Percentiles rank a stretch among this genome's conserved stretches.
phyloP scores from a whole-genome alignment of 1,140 invertebrate genomes.

The Mizuhopecten yessoensis region DNA sequence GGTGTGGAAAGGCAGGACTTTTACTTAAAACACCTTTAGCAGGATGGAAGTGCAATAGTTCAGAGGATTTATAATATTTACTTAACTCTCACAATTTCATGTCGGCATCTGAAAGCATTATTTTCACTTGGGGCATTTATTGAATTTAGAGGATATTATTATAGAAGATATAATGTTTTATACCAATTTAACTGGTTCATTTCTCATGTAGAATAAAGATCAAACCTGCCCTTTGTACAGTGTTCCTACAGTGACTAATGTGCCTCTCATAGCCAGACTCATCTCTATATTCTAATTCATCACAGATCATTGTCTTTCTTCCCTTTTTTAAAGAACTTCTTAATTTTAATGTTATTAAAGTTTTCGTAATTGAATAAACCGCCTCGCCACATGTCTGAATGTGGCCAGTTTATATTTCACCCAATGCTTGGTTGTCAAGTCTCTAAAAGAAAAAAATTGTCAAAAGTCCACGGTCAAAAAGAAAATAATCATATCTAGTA shows the following conservation, averaged over 20 bases:
- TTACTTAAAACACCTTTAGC: no score
- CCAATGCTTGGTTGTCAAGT: not conserved
- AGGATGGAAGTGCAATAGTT: not conserved
- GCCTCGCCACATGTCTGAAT: not conserved
- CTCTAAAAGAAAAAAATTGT: not conserved
- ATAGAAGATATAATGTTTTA: slow-evolving; percentile 10
- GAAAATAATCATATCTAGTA: not conserved
- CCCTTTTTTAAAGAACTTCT: not conserved
- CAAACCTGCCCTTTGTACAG: not conserved
- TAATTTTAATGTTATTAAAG: not conserved
- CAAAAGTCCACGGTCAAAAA: slow-evolving; percentile 23
- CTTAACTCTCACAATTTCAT: not conserved
- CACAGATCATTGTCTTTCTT: not conserved
- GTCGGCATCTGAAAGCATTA: slow-evolving; percentile 24
- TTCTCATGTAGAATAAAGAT: not conserved
- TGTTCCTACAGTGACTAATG: not conserved
- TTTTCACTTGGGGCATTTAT: slow-evolving; percentile 9
- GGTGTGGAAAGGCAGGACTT: no score
- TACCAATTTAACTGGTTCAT: not conserved
- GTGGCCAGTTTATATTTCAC: not conserved
- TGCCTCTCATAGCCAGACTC: slow-evolving; percentile 10
- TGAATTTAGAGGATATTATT: not conserved
- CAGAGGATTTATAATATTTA: not conserved
- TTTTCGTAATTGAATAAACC: not conserved
- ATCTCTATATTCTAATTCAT: not conserved